Percentiles rank a stretch among this genome's conserved stretches.
phyloP scores from a whole-genome alignment of 2,113 vertebrate species.

The Bucco capensis region DNA sequence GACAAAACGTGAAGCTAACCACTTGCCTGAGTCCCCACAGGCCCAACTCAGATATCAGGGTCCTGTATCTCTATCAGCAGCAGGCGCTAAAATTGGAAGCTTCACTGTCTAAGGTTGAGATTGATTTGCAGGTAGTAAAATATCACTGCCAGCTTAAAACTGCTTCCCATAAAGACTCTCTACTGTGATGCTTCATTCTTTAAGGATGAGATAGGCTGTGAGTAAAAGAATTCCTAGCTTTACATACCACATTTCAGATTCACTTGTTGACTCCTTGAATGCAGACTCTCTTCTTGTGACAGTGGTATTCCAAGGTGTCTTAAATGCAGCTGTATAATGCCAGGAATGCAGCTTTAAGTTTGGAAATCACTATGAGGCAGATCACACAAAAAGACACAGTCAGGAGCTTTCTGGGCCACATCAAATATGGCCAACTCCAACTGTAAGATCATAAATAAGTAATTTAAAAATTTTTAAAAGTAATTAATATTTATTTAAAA shows the following conservation, averaged over 20 bases:
- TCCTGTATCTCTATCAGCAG: background rate
- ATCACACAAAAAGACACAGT: background rate
- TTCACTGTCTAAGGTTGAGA: background rate
- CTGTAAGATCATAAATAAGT: background rate
- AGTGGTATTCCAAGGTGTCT: background rate
- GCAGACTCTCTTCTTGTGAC: background rate
- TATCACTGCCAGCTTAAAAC: background rate
- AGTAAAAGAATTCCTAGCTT: background rate
- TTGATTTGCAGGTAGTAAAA: constrained; percentile 29
- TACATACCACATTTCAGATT: background rate
- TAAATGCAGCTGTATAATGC: background rate
- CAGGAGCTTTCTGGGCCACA: background rate
- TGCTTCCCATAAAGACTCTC: background rate
- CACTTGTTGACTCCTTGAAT: background rate
- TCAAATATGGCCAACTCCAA: background rate
- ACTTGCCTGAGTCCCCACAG: background rate
- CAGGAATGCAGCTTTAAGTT: background rate
- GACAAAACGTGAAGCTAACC: background rate
- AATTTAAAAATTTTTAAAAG: no score
- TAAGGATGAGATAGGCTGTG: background rate
- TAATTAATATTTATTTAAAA: no score
- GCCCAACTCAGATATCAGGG: background rate
- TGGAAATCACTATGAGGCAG: background rate
- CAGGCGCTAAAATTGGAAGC: background rate
- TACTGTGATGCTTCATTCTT: background rate